phyloP scores from a whole-genome alignment of 1,140 invertebrate genomes.

The Drosophila pectinifera region DNA sequence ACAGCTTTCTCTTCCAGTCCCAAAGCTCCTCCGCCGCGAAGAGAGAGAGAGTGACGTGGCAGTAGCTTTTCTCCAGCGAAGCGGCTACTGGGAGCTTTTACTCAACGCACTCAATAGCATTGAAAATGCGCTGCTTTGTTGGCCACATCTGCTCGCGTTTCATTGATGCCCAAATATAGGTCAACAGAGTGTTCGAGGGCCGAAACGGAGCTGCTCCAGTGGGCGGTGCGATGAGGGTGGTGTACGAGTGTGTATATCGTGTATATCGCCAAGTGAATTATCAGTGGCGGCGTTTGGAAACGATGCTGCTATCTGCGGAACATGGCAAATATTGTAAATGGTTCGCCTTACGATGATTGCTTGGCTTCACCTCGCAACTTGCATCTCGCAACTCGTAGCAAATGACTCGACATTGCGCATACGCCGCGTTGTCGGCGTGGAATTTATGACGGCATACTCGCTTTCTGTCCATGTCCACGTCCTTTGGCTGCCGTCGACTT shows the following conservation, averaged over 20 bases:
- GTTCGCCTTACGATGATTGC: conserved; percentile 44
- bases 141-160: conserved; percentile 57
- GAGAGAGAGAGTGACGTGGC: not conserved
- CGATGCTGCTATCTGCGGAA: conserved; percentile 46
- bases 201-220: conserved; percentile 5
- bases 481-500: conserved; percentile 24
- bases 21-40: conserved; percentile 33
- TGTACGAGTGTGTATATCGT: conserved; percentile 1
- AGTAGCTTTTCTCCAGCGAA: conserved; percentile 42
- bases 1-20: conserved; percentile 62
- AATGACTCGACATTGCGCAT: conserved; percentile 63
- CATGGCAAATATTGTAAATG: conserved; percentile 63
- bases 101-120: conserved; percentile 50
- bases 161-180: conserved; percentile 85
- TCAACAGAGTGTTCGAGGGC: conserved; percentile 69
- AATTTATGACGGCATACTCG: conserved; percentile 66
- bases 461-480: conserved; percentile 39
- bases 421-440: conserved; percentile 61
- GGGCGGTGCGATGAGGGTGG: not conserved
- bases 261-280: conserved; percentile 56
- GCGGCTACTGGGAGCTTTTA: conserved; percentile 55
- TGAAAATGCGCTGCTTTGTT: conserved; percentile 34
- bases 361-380: conserved; percentile 19
- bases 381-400: conserved; percentile 15
- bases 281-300: conserved; percentile 56